A percentile compares a stretch with the other conserved stretches of the same genome.
Conservation (phyloP, 2,113 vertebrate species). For the Sylvilagus bachmani region DNA sequence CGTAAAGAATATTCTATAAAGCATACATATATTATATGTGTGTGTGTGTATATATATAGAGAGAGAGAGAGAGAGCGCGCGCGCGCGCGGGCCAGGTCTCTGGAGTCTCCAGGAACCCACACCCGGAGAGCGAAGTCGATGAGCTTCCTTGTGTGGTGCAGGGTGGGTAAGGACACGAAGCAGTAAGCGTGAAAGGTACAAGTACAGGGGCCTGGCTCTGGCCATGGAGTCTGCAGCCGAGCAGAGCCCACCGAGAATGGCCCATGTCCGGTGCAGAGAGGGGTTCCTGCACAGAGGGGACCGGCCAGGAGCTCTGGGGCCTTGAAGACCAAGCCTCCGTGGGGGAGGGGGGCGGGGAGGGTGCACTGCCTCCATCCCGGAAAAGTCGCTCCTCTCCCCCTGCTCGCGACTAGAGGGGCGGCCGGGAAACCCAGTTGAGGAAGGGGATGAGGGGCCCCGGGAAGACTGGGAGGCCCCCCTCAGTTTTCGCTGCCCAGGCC, state of each 20-base stretch:
- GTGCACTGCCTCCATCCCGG: constrained; percentile 78
- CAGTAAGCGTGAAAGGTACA: background rate
- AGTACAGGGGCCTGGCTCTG: background rate
- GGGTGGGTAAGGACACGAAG: background rate
- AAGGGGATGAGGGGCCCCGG: background rate
- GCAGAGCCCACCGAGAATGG: background rate
- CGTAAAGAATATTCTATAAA: background rate
- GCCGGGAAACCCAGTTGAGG: constrained; percentile 69
- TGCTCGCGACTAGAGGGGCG: constrained; percentile 43
- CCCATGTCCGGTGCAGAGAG: background rate
- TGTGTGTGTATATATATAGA: background rate
- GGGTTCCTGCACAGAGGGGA: background rate
- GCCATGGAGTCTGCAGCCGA: background rate
- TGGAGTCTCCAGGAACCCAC: background rate
- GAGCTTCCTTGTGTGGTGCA: background rate
- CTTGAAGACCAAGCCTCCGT: constrained; percentile 59
- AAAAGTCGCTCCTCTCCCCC: constrained; percentile 46
- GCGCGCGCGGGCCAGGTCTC: background rate
- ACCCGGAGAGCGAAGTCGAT: background rate
- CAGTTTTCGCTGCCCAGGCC: background rate
- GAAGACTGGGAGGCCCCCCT: constrained; percentile 20
- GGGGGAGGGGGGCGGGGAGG: background rate
- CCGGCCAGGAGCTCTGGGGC: background rate
- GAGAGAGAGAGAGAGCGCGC: background rate
- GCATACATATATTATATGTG: background rate